Evolutionary conservation across 1,140 invertebrate species (phyloP).

Genomic region (Heterodera carotae): DNA sequence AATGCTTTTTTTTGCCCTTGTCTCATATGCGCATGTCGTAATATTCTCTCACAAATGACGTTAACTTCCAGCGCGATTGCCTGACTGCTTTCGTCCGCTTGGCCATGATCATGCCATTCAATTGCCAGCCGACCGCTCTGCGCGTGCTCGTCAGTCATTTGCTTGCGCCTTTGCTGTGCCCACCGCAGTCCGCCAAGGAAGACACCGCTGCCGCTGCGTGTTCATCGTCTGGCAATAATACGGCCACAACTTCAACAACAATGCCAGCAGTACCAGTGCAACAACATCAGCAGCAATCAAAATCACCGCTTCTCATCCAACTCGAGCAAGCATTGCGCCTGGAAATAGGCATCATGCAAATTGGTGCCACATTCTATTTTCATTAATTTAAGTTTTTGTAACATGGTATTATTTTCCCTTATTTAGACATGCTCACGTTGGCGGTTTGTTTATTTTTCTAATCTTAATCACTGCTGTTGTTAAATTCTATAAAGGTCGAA

Average conservation of each 20-base stretch:
- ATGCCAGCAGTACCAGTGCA: not conserved
- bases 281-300: not conserved
- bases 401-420: not conserved
- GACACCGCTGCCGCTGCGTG: conserved; percentile 15
- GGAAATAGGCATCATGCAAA: conserved; percentile 55
- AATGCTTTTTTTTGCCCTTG: too few species aligned
- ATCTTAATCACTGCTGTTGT: not conserved
- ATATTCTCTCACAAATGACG: too few species aligned
- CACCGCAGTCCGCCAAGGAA: not conserved
- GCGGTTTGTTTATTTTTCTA: conserved; percentile 36
- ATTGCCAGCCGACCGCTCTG: conserved; percentile 45
- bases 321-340: conserved; percentile 16
- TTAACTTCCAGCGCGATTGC: conserved; percentile 54
- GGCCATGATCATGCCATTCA: conserved; percentile 52
- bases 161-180: conserved; percentile 40
- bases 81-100: conserved; percentile 52
- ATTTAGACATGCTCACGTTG: conserved; percentile 55
- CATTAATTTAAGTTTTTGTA: too few species aligned
- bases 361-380: conserved; percentile 10
- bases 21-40: too few species aligned
- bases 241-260: not conserved
- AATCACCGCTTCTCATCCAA: conserved; percentile 13
- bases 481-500: conserved; percentile 29
- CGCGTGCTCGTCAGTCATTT: conserved; percentile 38
- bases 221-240: too few species aligned